Conservation (phyloP, 2,888 invertebrate species). For the Saturnia japonica region DNA sequence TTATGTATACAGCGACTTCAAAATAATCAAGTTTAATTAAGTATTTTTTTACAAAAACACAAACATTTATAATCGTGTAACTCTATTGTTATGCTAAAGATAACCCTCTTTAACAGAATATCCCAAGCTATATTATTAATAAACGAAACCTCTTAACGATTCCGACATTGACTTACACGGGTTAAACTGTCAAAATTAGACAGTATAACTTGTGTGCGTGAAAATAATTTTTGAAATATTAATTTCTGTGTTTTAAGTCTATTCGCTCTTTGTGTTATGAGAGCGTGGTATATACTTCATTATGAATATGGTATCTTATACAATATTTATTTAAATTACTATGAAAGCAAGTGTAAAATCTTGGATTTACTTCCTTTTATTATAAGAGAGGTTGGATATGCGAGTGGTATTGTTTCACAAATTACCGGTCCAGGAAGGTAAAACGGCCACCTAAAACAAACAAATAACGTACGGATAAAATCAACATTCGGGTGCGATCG, state of each 20-base stretch:
- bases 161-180: conserved; percentile 16
- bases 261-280: background rate
- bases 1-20: too few relatives aligned
- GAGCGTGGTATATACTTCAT: background rate
- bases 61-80: too few relatives aligned
- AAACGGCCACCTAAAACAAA: conserved; percentile 44
- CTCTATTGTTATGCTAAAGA: background rate
- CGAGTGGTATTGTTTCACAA: conserved; percentile 51
- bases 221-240: background rate
- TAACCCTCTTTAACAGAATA: background rate
- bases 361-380: conserved; percentile 39
- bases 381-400: conserved; percentile 39
- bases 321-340: conserved; percentile 41
- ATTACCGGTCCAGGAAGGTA: conserved; percentile 49
- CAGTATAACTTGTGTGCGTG: background rate
- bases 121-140: background rate
- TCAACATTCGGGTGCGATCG: conserved; percentile 42
- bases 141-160: background rate
- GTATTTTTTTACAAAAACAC: too few relatives aligned
- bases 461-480: conserved; percentile 50
- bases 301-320: conserved; percentile 28
- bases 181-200: conserved; percentile 19
- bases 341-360: conserved; percentile 32
- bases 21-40: too few relatives aligned
- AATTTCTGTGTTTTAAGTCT: background rate